Conservation (phyloP, 2,797 vertebrate species). For the Psittacula derbiana region DNA sequence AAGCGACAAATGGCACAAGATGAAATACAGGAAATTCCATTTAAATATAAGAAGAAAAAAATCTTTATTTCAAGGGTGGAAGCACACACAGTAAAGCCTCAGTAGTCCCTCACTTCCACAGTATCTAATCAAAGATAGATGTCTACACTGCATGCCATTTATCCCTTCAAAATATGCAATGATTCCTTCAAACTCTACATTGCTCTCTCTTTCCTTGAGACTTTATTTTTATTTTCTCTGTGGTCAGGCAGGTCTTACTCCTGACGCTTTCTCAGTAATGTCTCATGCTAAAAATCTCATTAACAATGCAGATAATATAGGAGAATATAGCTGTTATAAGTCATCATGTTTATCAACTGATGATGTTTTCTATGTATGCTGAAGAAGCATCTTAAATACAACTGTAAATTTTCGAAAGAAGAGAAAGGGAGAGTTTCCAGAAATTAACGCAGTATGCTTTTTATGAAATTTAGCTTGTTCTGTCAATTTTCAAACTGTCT, state of each 20-base stretch:
- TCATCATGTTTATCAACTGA: neutral
- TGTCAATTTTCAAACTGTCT: neutral
- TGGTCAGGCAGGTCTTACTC: neutral
- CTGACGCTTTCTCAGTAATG: neutral
- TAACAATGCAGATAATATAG: neutral
- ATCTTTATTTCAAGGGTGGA: neutral
- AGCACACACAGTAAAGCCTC: neutral
- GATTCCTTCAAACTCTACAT: neutral
- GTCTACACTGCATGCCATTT: neutral
- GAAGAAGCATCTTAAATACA: neutral
- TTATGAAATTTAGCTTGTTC: neutral
- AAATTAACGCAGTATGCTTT: neutral
- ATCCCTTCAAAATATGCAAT: neutral
- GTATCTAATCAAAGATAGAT: neutral
- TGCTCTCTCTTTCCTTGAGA: neutral
- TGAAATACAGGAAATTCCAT: neutral
- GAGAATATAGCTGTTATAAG: neutral
- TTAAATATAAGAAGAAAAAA: neutral
- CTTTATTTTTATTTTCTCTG: neutral
- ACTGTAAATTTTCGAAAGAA: neutral
- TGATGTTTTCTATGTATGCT: neutral
- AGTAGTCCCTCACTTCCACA: neutral
- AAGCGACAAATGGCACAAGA: neutral
- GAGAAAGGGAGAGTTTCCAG: neutral
- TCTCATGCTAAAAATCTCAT: neutral